These are phyloP conservation scores for Dryococelus australis DNA, from an alignment of 2,888 invertebrate species.

Conservation along the genomic window DNA sequence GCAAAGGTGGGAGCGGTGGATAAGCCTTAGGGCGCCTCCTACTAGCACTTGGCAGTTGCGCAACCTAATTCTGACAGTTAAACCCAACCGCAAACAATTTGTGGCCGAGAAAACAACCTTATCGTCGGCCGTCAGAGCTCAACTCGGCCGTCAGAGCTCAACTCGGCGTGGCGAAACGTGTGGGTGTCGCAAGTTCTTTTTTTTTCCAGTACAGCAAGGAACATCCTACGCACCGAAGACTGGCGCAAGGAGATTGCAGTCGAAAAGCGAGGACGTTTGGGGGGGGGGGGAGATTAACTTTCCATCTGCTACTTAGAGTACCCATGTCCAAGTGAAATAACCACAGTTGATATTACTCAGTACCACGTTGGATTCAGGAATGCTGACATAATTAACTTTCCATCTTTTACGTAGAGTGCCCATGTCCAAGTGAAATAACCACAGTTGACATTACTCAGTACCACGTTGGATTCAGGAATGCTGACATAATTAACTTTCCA, in stretches of 20 bases:
- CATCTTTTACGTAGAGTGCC: too few species aligned
- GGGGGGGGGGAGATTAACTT: too few species aligned
- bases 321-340: too few species aligned
- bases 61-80: background rate
- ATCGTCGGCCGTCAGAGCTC: background rate
- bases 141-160: background rate
- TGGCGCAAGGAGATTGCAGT: background rate
- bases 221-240: background rate
- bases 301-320: too few species aligned
- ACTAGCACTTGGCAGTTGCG: background rate
- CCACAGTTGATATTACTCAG: too few species aligned
- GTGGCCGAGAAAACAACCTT: background rate
- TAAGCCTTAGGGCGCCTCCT: background rate
- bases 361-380: too few species aligned
- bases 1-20: background rate
- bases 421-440: too few species aligned
- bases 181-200: background rate
- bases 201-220: background rate
- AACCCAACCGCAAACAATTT: slow-evolving; percentile 9
- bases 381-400: too few species aligned
- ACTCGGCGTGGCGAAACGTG: background rate
- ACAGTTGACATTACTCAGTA: too few species aligned
- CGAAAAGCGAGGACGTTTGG: background rate
- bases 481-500: too few species aligned
- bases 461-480: too few species aligned